These are phyloP conservation scores for Cistogaster globosa DNA, from an alignment of 2,888 invertebrate genomes.

Conservation along the genomic window DNA sequence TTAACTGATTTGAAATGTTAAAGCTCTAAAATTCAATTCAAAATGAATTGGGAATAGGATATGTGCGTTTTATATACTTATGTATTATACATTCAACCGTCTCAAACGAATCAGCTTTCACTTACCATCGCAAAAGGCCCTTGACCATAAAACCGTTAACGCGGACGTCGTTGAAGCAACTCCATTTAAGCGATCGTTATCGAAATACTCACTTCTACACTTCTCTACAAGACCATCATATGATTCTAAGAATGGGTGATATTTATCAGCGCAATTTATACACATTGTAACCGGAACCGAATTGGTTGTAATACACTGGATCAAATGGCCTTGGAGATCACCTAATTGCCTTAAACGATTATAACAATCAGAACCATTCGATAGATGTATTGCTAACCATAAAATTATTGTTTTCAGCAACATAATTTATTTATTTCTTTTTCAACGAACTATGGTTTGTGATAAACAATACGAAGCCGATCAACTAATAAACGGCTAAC, in stretches of 20 bases:
- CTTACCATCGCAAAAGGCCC: constrained; percentile 77
- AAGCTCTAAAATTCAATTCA: too few species aligned
- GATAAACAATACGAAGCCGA: too few species aligned
- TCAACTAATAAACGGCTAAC: too few species aligned
- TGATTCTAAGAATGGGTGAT: neutral
- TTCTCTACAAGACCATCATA: constrained; percentile 70
- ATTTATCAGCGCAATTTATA: constrained; percentile 48
- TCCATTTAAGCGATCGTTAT: constrained; percentile 78
- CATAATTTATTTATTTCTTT: constrained; percentile 3
- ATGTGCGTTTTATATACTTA: too few species aligned
- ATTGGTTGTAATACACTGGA: constrained; percentile 74
- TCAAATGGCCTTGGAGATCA: constrained; percentile 70
- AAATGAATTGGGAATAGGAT: too few species aligned
- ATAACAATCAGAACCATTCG: constrained; percentile 55
- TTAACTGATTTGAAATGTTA: too few species aligned
- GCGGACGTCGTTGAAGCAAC: constrained; percentile 74
- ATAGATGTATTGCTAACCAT: constrained; percentile 11
- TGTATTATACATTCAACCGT: too few species aligned
- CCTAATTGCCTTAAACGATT: constrained; percentile 69
- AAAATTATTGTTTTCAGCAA: neutral
- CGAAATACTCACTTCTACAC: constrained; percentile 74
- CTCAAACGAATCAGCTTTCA: neutral
- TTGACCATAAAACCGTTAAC: constrained; percentile 76
- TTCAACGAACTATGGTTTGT: too few species aligned
- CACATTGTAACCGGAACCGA: constrained; percentile 76